Evolutionary conservation across 2,888 invertebrate genomes (phyloP).

Genomic region (Petrophora chlorosata): DNA sequence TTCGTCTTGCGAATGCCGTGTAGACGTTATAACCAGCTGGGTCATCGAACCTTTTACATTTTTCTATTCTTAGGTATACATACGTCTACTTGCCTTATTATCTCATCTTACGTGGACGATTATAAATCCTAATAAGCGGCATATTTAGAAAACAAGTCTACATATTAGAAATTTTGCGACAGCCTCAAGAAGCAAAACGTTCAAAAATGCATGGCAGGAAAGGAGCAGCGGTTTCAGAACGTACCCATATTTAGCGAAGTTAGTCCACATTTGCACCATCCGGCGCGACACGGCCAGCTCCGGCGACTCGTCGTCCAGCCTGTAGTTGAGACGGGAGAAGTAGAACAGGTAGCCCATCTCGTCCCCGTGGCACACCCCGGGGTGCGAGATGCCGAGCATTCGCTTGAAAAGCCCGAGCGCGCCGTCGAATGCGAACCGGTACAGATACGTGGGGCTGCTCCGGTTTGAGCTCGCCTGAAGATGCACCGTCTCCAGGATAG

Average conservation of each 20-base stretch:
- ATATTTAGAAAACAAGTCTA: no score
- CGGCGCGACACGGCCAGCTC: slow-evolving; percentile 83
- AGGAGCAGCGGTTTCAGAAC: neutral
- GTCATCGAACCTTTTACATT: no score
- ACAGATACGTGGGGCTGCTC: slow-evolving; percentile 83
- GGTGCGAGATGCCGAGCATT: slow-evolving; percentile 83
- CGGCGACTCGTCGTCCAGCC: slow-evolving; percentile 83
- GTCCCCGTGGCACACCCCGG: slow-evolving; percentile 86
- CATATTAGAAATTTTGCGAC: no score
- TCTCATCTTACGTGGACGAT: no score
- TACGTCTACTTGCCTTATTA: no score
- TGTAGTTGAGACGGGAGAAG: slow-evolving; percentile 85
- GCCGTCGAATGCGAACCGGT: slow-evolving; percentile 85
- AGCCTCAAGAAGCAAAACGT: no score
- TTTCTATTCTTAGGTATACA: no score
- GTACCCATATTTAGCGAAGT: slow-evolving; percentile 86
- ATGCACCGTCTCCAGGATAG: slow-evolving; percentile 80
- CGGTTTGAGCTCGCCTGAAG: slow-evolving; percentile 64
- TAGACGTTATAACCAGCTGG: no score
- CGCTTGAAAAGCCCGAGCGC: slow-evolving; percentile 85
- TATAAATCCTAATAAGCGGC: no score
- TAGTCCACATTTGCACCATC: slow-evolving; percentile 86
- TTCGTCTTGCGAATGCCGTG: no score
- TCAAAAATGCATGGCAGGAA: no score
- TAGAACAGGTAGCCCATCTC: slow-evolving; percentile 87